These are phyloP conservation scores for Synanthedon myopaeformis DNA, from an alignment of 2,888 invertebrate genomes.

Conservation along the genomic window DNA sequence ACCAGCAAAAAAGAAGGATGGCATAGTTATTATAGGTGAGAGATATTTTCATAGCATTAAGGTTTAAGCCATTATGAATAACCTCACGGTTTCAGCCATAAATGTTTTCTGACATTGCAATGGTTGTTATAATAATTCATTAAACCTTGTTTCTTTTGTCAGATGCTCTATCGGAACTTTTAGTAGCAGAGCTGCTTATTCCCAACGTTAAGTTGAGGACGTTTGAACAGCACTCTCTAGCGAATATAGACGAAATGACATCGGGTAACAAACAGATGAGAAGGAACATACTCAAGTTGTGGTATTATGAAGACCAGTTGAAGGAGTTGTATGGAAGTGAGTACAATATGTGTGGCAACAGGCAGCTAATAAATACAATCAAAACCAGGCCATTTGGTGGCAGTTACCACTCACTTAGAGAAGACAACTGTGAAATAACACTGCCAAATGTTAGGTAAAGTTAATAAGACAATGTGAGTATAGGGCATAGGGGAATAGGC, in stretches of 20 bases:
- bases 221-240: conserved; percentile 75
- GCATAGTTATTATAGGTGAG: conserved; percentile 74
- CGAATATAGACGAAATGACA: conserved; percentile 67
- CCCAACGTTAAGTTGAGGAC: conserved; percentile 74
- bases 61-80: too few relatives aligned
- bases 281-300: conserved; percentile 76
- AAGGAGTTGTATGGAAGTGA: conserved; percentile 79
- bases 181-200: conserved; percentile 77
- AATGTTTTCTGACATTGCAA: too few relatives aligned
- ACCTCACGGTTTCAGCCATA: too few relatives aligned
- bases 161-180: conserved; percentile 84
- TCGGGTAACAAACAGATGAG: conserved; percentile 75
- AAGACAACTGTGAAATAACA: too few relatives aligned
- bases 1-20: conserved; percentile 82
- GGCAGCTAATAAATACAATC: too few relatives aligned
- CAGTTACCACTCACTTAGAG: too few relatives aligned
- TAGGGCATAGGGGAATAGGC: too few relatives aligned
- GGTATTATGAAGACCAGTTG: conserved; percentile 92
- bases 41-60: background rate
- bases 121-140: background rate
- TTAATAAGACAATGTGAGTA: too few relatives aligned
- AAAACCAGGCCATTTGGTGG: too few relatives aligned
- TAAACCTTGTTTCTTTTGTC: conserved; percentile 18
- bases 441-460: too few relatives aligned
- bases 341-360: conserved; percentile 10